These are phyloP conservation scores for Coptotermes formosanus DNA, from an alignment of 1,140 invertebrate species.

Conservation along the genomic window DNA sequence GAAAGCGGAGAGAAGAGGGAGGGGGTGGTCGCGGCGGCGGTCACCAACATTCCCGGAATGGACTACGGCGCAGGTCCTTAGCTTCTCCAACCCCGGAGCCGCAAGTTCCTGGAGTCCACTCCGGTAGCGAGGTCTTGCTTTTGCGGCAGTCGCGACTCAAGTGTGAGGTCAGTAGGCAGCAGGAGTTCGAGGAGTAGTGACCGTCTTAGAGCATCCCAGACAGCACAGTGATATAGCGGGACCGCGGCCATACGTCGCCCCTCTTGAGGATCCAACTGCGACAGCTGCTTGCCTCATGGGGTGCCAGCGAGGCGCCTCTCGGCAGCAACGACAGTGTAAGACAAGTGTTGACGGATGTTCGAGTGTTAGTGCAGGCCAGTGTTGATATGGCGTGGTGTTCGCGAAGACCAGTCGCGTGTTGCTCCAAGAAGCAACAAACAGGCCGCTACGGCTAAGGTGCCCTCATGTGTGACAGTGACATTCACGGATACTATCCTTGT, in stretches of 20 bases:
- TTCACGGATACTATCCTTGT: no score
- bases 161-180: slow-evolving; percentile 25
- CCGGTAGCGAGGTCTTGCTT: slow-evolving; percentile 25
- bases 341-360: background rate
- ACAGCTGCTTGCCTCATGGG: background rate
- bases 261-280: no score
- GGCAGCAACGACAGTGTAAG: background rate
- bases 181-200: background rate
- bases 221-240: background rate
- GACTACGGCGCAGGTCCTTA: slow-evolving; percentile 26
- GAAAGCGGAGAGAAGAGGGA: slow-evolving; percentile 21
- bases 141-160: slow-evolving; percentile 25
- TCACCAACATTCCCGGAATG: slow-evolving; percentile 27
- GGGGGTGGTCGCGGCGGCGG: slow-evolving; percentile 18
- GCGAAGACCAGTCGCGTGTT: background rate
- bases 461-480: background rate
- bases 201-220: background rate
- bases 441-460: no score
- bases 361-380: slow-evolving; percentile 7
- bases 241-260: background rate
- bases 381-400: slow-evolving; percentile 13
- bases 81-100: slow-evolving; percentile 28
- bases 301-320: background rate
- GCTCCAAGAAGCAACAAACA: background rate
- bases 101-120: slow-evolving; percentile 22